Evolutionary conservation across 2,113 vertebrate species (phyloP).

Genomic region (Sturnira hondurensis): DNA sequence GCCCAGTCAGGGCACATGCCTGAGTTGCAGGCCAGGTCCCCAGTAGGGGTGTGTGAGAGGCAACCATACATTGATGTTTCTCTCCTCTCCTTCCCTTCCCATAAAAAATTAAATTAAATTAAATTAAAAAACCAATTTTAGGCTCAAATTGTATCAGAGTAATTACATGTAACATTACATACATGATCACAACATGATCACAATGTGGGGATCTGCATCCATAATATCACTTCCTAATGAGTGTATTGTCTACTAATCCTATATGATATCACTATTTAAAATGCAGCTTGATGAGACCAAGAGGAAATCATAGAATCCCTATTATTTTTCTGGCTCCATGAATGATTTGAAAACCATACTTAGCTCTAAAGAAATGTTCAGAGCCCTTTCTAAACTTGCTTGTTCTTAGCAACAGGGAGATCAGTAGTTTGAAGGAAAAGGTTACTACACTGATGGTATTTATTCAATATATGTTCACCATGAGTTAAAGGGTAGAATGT

Average conservation of each 20-base stretch:
- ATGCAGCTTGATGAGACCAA: background rate
- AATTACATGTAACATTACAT: background rate
- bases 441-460: background rate
- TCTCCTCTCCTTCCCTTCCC: too few relatives aligned
- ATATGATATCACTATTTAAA: background rate
- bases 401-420: background rate
- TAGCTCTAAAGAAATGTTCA: background rate
- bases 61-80: too few relatives aligned
- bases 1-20: too few relatives aligned
- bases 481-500: background rate
- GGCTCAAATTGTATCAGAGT: background rate
- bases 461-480: background rate
- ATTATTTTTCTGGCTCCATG: background rate
- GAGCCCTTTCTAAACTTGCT: background rate
- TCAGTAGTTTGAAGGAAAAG: background rate
- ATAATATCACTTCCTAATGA: background rate
- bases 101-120: too few relatives aligned
- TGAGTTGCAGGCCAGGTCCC: too few relatives aligned
- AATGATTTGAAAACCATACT: background rate
- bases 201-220: background rate
- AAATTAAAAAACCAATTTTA: background rate
- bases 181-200: background rate
- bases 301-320: background rate
- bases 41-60: too few relatives aligned
- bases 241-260: background rate